Conservation (phyloP, 2,113 vertebrate genomes). For the Hemibagrus wyckioides region DNA sequence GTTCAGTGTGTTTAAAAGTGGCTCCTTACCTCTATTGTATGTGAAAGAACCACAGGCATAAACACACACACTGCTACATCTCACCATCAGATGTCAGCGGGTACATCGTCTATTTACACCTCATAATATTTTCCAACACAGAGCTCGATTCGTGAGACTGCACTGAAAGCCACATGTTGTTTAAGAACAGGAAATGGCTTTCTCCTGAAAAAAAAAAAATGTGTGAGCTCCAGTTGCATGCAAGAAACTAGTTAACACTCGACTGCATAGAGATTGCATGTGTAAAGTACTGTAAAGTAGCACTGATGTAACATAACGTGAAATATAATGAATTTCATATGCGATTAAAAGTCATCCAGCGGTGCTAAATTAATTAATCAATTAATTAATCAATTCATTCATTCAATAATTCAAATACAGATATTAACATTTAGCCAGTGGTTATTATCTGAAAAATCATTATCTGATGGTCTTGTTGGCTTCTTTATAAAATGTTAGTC, state of each 20-base stretch:
- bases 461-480: background rate
- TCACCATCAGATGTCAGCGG: background rate
- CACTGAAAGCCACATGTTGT: slow-evolving; percentile 20
- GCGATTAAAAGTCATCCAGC: background rate
- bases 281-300: background rate
- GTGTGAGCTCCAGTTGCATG: slow-evolving; percentile 53
- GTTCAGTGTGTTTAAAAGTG: background rate
- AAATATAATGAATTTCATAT: background rate
- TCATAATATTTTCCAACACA: slow-evolving; percentile 19
- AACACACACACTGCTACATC: background rate
- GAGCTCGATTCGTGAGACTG: background rate
- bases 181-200: slow-evolving; percentile 54
- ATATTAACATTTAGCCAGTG: background rate
- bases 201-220: slow-evolving; percentile 50
- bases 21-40: background rate
- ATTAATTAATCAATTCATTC: too few relatives aligned
- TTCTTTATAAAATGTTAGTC: background rate
- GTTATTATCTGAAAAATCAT: background rate
- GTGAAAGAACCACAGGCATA: background rate
- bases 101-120: background rate
- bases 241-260: slow-evolving; percentile 45
- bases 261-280: too few relatives aligned
- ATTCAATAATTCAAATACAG: too few relatives aligned
- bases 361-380: background rate
- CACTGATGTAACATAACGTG: background rate